These are phyloP conservation scores for Lasioglossum calceatum DNA, from an alignment of 2,888 invertebrate species.

Conservation along the genomic window DNA sequence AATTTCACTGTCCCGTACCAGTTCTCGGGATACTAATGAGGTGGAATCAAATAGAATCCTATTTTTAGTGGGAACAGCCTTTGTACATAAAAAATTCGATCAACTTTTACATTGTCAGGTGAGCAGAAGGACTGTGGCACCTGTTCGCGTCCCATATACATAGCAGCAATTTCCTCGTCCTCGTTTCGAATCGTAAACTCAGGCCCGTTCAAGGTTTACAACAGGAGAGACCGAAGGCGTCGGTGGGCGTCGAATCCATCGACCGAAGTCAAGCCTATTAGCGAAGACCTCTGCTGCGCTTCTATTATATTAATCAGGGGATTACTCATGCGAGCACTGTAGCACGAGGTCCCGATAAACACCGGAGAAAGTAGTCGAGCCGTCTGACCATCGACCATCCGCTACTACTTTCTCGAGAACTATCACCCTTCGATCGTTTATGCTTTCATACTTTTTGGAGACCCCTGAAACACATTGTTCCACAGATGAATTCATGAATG, in stretches of 20 bases:
- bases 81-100: no score
- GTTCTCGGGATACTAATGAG: neutral
- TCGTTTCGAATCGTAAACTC: constrained; percentile 44
- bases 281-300: constrained; percentile 4
- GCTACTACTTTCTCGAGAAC: constrained; percentile 19
- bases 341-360: neutral
- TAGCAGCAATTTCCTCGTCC: constrained; percentile 46
- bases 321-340: constrained; percentile 3
- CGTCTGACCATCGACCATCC: neutral
- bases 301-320: constrained; percentile 2
- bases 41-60: no score
- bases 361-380: neutral
- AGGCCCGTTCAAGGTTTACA: constrained; percentile 15
- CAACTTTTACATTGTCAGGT: neutral
- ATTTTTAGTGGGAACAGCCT: no score
- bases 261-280: constrained; percentile 8
- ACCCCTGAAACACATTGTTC: neutral
- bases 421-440: neutral
- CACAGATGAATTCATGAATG: neutral
- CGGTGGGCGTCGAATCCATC: constrained; percentile 38
- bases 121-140: neutral
- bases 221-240: constrained; percentile 40
- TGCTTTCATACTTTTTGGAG: neutral
- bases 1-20: neutral
- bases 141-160: neutral